phyloP scores from a whole-genome alignment of 2,888 invertebrate genomes.

The Dasypolia templi region DNA sequence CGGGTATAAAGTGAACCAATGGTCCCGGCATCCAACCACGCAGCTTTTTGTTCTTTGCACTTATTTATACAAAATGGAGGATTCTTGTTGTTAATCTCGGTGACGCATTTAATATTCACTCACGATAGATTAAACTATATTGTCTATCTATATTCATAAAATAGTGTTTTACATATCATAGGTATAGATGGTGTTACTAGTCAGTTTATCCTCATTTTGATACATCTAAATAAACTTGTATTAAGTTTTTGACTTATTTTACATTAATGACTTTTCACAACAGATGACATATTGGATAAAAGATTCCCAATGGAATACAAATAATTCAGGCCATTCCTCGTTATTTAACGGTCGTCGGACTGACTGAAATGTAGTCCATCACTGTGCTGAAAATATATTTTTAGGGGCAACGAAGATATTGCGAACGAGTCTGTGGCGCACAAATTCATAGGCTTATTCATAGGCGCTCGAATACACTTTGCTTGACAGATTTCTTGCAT shows the following conservation, averaged over 20 bases:
- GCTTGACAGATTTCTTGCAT: slow-evolving; percentile 1
- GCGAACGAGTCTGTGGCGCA: slow-evolving; percentile 3
- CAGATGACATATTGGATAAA: background rate
- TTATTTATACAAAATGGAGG: slow-evolving; percentile 25
- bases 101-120: slow-evolving; percentile 10
- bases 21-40: background rate
- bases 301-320: slow-evolving; percentile 19
- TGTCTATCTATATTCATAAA: no score
- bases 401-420: slow-evolving; percentile 23
- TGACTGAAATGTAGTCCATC: slow-evolving; percentile 40
- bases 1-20: slow-evolving; percentile 22
- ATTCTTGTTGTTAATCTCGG: slow-evolving; percentile 11
- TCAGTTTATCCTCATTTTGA: no score
- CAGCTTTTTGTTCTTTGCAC: slow-evolving; percentile 8
- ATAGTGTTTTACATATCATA: no score
- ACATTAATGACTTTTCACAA: slow-evolving; percentile 12
- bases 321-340: slow-evolving; percentile 25
- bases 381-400: slow-evolving; percentile 36
- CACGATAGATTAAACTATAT: no score
- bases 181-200: no score
- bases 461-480: background rate
- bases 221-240: no score
- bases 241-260: slow-evolving; percentile 36
- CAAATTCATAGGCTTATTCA: slow-evolving; percentile 7
- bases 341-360: slow-evolving; percentile 28